Evolutionary conservation across 37 sponge, comb jelly and placozoan genomes (phyloP).

Genomic region (Aphrocallistes beatrix): DNA sequence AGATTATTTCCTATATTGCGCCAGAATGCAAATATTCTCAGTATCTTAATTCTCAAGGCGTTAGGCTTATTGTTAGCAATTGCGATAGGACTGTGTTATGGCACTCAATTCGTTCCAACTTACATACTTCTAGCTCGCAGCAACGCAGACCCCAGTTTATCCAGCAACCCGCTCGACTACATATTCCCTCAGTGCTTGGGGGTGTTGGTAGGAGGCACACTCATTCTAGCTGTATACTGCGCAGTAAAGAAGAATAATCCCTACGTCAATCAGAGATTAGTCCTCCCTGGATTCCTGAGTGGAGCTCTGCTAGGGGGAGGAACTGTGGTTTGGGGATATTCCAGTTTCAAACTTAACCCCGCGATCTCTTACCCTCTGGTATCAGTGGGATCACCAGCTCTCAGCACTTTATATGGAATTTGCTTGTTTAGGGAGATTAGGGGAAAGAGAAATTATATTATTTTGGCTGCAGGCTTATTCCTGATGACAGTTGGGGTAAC

Average conservation of each 20-base stretch:
- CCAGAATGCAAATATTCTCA: no score
- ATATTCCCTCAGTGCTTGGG: not conserved
- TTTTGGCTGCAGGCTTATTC: not conserved
- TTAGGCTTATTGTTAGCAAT: not conserved
- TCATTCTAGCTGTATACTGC: not conserved
- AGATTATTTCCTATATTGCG: no score
- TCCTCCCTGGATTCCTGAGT: not conserved
- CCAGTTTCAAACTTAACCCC: not conserved
- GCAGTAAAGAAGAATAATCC: not conserved
- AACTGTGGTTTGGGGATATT: not conserved
- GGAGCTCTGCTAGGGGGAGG: slow-evolving; percentile 15
- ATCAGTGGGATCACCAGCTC: not conserved
- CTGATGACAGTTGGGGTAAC: not conserved
- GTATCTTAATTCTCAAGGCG: not conserved
- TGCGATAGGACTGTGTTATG: not conserved
- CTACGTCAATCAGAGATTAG: not conserved
- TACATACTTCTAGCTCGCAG: not conserved
- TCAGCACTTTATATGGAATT: not conserved
- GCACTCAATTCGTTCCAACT: not conserved
- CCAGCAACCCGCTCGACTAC: slow-evolving; percentile 12
- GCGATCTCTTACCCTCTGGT: not conserved
- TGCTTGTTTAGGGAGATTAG: not conserved
- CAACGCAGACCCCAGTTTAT: not conserved
- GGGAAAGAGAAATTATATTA: not conserved
- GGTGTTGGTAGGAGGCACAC: not conserved